Evolutionary conservation across 1,140 invertebrate genomes (phyloP).

Genomic region (Popillia japonica): DNA sequence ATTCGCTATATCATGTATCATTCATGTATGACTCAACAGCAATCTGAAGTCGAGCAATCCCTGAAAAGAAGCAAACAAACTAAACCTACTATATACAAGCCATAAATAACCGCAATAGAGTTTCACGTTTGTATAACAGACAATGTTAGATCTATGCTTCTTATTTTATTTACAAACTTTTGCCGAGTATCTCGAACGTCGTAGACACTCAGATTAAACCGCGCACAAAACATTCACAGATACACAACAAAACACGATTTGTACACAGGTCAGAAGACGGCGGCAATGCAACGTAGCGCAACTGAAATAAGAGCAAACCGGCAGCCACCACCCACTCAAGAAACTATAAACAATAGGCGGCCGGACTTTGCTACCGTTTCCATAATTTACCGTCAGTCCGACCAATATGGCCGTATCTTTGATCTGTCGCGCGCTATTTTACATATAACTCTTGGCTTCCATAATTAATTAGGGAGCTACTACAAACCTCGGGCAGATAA

Average conservation of each 20-base stretch:
- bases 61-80: not conserved
- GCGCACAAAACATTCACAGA: constrained; percentile 17
- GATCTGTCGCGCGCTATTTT: constrained; percentile 34
- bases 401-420: constrained; percentile 34
- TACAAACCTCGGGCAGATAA: constrained; percentile 8
- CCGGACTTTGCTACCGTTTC: constrained; percentile 19
- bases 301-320: not conserved
- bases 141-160: constrained; percentile 16
- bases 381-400: constrained; percentile 21
- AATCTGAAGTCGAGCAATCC: not conserved
- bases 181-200: not conserved
- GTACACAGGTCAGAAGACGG: not conserved
- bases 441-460: constrained; percentile 31
- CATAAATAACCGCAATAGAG: constrained; percentile 5
- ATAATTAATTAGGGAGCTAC: constrained; percentile 30
- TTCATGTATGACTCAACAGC: constrained; percentile 16
- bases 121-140: not conserved
- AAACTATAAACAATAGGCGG: constrained; percentile 32
- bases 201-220: constrained; percentile 1
- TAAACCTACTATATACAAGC: not conserved
- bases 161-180: constrained; percentile 20
- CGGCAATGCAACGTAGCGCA: not conserved
- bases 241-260: not conserved
- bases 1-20: not conserved
- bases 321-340: constrained; percentile 21